Base-by-base conservation (phyloP, 2,888 invertebrate genomes). In the Crossocerus cetratus region DNA sequence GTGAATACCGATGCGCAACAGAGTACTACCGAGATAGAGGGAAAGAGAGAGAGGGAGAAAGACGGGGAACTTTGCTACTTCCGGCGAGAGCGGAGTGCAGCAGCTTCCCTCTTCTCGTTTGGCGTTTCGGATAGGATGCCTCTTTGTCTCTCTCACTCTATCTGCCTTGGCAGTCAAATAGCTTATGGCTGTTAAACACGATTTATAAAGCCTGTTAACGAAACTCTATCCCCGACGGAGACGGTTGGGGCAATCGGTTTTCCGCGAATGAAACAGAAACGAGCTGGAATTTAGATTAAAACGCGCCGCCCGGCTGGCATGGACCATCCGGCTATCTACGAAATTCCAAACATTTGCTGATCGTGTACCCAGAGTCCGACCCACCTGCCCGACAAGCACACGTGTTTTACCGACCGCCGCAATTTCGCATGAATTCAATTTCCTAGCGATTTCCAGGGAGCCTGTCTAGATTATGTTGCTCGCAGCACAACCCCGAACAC, bases 1-100 rank as follows among this genome's bases (percentile, higher is more conserved):
- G 23, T 65, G 61, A 62, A 32, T 32, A 32, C 32, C 69, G 58
- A 57, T 45, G 57, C 23, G 53, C 70, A 64, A 62, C 65, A 16
- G 57, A 73, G 49, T 65, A 32, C 8, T 11, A 11, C 32, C 32
- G 8, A 8, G 32, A 32, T n/a, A n/a, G n/a, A n/a, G n/a, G n/a
- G n/a, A n/a, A n/a, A n/a, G n/a, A n/a, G n/a, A n/a, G n/a, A n/a
- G n/a, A n/a, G n/a, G n/a, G 32, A 32, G 32, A 32, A 3, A 32
- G 32, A 49, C 5, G 43, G 5, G 43, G 49, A 49, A 14, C 14
- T 49, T 49, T 49, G 49, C 49, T 16, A 49, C 14, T 49, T 49
- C 49, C n/a, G 16, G n/a, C 16, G 16, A 3, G 49, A 49, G 32
- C 32, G 32, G 14, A 49, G 49, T 49, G 3, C 49, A 49, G 16